Percentiles rank a stretch among this genome's conserved stretches.
phyloP scores from a whole-genome alignment of 1,140 invertebrate genomes.

The Zaprionus inermis region DNA sequence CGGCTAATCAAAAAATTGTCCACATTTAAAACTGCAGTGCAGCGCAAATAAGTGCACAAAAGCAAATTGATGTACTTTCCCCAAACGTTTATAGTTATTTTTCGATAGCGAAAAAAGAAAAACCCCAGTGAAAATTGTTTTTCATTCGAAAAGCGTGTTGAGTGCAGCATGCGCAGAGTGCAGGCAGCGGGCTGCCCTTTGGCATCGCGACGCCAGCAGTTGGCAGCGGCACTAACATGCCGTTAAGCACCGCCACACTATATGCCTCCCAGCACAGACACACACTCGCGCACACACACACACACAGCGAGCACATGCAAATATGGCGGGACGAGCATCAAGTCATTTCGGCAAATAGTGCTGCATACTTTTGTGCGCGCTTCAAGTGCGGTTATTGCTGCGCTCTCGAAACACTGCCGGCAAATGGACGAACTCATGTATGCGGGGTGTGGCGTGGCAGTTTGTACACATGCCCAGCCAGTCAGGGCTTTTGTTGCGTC shows the following conservation, averaged over 20 bases:
- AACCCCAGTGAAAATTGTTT: conserved; percentile 13
- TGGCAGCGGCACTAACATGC: conserved; percentile 21
- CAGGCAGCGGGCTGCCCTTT: conserved; percentile 32
- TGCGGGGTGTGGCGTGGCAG: conserved; percentile 14
- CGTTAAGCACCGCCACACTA: conserved; percentile 33
- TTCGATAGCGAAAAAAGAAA: not conserved
- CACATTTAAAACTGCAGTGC: conserved; percentile 20
- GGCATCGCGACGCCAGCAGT: conserved; percentile 22
- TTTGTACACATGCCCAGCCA: conserved; percentile 8
- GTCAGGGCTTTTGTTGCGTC: conserved; percentile 57
- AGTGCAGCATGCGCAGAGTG: conserved; percentile 2
- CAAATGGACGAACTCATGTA: not conserved
- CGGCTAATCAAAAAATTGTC: conserved; percentile 33
- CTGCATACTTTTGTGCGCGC: conserved; percentile 72
- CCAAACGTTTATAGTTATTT: conserved; percentile 39
- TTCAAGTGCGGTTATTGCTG: conserved; percentile 74
- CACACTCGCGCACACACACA: conserved; percentile 5
- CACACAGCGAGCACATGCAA: not conserved
- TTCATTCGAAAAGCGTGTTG: conserved; percentile 27
- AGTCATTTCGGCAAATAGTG: conserved; percentile 74
- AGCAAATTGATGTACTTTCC: conserved; percentile 31
- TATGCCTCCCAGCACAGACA: conserved; percentile 6
- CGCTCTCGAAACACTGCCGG: conserved; percentile 50
- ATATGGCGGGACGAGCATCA: conserved; percentile 14
- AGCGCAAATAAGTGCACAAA: conserved; percentile 19